Evolutionary conservation across 2,797 vertebrate species (phyloP).

Genomic region (Acanthurus leucopareius): DNA sequence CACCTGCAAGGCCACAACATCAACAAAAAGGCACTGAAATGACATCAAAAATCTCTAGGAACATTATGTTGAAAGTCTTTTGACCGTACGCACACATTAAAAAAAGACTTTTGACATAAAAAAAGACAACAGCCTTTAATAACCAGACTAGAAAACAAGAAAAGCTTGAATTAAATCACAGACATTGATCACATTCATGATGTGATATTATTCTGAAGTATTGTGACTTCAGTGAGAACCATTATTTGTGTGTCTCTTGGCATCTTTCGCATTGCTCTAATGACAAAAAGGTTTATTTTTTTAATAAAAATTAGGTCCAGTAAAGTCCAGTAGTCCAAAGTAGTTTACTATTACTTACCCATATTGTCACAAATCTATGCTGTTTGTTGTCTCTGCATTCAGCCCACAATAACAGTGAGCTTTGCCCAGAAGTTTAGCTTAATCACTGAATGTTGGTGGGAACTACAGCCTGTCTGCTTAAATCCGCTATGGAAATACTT

Average conservation of each 20-base stretch:
- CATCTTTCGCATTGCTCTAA: neutral
- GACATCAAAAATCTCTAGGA: fast-evolving
- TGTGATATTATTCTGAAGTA: neutral
- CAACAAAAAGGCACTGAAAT: neutral
- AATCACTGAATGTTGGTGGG: neutral
- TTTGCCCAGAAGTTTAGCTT: neutral
- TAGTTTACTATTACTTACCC: neutral
- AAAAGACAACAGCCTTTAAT: too few relatives aligned
- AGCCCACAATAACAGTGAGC: neutral
- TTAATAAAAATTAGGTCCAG: neutral
- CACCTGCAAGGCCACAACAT: conserved; percentile 57
- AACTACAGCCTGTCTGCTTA: neutral
- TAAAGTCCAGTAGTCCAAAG: neutral
- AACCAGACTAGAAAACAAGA: neutral
- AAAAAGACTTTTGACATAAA: neutral
- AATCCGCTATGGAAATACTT: neutral
- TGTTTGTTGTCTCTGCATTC: neutral
- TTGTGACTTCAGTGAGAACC: neutral
- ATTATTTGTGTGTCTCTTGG: neutral
- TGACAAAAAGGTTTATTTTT: neutral
- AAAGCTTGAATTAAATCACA: neutral
- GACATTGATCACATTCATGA: neutral
- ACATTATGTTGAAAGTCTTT: neutral
- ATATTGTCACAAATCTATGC: neutral
- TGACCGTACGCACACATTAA: neutral